Percentiles rank a stretch among this genome's conserved stretches.
phyloP scores from a whole-genome alignment of 2,113 vertebrate genomes.

The Gambusia holbrooki region DNA sequence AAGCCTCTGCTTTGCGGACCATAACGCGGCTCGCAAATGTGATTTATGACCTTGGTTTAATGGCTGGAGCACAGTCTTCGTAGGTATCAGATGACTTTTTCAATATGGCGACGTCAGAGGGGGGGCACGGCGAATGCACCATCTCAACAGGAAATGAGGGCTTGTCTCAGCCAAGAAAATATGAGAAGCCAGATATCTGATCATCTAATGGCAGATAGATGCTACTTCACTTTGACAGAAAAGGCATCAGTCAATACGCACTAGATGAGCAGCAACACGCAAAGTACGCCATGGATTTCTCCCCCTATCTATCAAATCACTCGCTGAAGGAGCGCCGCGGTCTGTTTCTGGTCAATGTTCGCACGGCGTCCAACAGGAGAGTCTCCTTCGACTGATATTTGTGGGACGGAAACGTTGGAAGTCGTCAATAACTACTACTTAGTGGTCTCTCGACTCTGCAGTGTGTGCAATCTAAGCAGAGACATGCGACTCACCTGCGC shows the following conservation, averaged over 20 bases:
- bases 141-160: conserved; percentile 81
- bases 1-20: conserved; percentile 73
- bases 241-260: conserved; percentile 81
- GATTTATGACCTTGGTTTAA: conserved; percentile 86
- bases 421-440: conserved; percentile 15
- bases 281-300: conserved; percentile 65
- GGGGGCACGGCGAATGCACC: conserved; percentile 70
- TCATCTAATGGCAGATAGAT: conserved; percentile 83
- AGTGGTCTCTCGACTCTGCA: neutral
- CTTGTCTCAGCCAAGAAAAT: conserved; percentile 78
- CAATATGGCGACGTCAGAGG: conserved; percentile 79
- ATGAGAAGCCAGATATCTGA: conserved; percentile 81
- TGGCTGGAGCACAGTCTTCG: conserved; percentile 76
- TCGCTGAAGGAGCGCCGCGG: conserved; percentile 33
- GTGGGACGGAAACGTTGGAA: conserved; percentile 14
- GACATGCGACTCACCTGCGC: conserved; percentile 82
- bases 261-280: conserved; percentile 66
- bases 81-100: conserved; percentile 84
- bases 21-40: conserved; percentile 77
- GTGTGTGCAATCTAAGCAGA: conserved; percentile 8
- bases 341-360: conserved; percentile 32
- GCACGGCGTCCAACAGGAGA: conserved; percentile 20
- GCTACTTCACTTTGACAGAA: conserved; percentile 82
- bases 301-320: conserved; percentile 46
- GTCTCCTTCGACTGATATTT: conserved; percentile 29